Conservation (phyloP, 2,797 vertebrate genomes). For the Sebastes hubbsi region DNA sequence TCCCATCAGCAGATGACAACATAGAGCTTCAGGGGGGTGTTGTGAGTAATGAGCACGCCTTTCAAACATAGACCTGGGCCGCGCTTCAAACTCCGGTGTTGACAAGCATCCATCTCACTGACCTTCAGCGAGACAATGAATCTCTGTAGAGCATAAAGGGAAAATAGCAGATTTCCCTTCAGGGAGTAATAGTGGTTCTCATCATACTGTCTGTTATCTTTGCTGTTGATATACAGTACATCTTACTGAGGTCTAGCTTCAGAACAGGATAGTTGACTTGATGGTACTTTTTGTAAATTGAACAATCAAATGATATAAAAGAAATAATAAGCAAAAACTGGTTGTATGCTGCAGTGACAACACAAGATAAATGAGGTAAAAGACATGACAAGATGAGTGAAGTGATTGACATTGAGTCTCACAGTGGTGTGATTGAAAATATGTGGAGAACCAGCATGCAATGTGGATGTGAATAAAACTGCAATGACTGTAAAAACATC, state of each 20-base stretch:
- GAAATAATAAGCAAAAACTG: background rate
- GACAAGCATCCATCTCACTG: constrained; percentile 45
- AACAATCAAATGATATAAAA: background rate
- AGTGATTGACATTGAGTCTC: constrained; percentile 3
- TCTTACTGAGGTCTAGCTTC: background rate
- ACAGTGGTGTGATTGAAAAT: background rate
- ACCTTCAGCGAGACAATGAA: constrained; percentile 49
- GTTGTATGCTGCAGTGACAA: background rate
- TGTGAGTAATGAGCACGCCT: constrained; percentile 47
- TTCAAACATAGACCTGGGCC: constrained; percentile 11
- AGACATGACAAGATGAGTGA: background rate
- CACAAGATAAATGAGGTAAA: background rate
- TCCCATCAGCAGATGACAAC: constrained; percentile 25
- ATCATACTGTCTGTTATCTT: constrained; percentile 27
- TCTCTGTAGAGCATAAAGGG: constrained; percentile 11
- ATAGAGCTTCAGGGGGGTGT: background rate
- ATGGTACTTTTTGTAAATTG: background rate
- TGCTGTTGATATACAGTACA: background rate
- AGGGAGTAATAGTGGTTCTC: constrained; percentile 17
- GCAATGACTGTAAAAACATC: background rate
- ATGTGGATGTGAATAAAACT: background rate
- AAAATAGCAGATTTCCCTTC: constrained; percentile 14
- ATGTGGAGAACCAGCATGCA: background rate
- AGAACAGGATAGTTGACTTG: background rate
- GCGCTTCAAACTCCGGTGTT: constrained; percentile 1